Percentiles rank a stretch among this genome's conserved stretches.
phyloP scores from a whole-genome alignment of 2,888 invertebrate genomes.

The Omphaloscelis lunosa region DNA sequence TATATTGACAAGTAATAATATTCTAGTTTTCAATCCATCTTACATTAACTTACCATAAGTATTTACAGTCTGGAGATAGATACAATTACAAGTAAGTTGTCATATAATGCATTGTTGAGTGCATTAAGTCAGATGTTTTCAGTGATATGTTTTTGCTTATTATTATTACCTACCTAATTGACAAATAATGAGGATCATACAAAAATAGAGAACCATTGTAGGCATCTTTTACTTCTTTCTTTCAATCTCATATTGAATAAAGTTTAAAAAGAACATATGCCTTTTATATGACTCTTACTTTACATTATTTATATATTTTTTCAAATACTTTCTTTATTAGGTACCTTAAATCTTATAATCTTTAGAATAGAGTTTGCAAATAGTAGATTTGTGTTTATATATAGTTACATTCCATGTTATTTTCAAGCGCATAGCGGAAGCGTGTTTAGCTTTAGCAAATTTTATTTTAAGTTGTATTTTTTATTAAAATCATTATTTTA shows the following conservation, averaged over 20 bases:
- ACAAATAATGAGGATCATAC: slow-evolving; percentile 73
- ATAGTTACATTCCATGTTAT: slow-evolving; percentile 8
- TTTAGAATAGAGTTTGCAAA: slow-evolving; percentile 20
- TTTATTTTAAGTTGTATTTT: neutral
- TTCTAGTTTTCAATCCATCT: neutral
- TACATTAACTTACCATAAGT: neutral
- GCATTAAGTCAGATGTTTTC: slow-evolving; percentile 28
- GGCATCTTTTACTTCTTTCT: slow-evolving; percentile 51
- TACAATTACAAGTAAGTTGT: slow-evolving; percentile 10
- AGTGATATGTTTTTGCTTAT: slow-evolving; percentile 78
- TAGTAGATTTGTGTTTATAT: neutral
- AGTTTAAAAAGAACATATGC: slow-evolving; percentile 9
- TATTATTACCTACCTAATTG: slow-evolving; percentile 76
- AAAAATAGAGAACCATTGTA: slow-evolving; percentile 75
- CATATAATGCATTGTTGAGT: slow-evolving; percentile 13
- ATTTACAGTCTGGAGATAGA: neutral
- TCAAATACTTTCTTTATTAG: slow-evolving; percentile 6
- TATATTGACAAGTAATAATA: neutral
- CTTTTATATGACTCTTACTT: neutral
- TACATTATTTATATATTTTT: slow-evolving; percentile 4
- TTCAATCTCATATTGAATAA: slow-evolving; percentile 27
- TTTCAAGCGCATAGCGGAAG: slow-evolving; percentile 50
- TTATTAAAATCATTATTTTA: neutral
- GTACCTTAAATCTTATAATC: neutral
- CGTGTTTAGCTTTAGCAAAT: slow-evolving; percentile 32